phyloP scores from a whole-genome alignment of 2,113 vertebrate genomes.

The Solea solea region DNA sequence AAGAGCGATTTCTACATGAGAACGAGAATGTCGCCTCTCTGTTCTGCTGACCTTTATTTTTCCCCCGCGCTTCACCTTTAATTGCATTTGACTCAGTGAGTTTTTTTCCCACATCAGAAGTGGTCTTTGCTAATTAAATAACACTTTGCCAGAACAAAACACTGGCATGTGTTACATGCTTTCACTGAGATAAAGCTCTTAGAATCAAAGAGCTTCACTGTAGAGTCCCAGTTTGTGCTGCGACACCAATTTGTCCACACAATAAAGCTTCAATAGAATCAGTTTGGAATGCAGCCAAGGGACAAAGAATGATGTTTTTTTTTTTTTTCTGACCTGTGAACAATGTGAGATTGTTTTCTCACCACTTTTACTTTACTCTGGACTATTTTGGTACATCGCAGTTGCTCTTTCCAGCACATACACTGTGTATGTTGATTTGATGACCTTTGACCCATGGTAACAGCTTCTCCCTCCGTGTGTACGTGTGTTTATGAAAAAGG shows the following conservation, averaged over 20 bases:
- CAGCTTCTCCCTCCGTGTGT: background rate
- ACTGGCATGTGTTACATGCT: background rate
- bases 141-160: conserved; percentile 6
- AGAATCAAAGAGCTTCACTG: conserved; percentile 11
- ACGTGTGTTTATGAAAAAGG: too few species aligned
- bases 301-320: conserved; percentile 8
- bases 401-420: background rate
- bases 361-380: background rate
- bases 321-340: conserved; percentile 25
- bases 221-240: conserved; percentile 3
- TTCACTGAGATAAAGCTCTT: conserved; percentile 20
- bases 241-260: conserved; percentile 25
- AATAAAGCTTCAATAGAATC: conserved; percentile 24
- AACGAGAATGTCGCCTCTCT: background rate
- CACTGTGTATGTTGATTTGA: background rate
- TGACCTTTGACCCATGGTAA: background rate
- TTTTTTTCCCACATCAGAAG: background rate
- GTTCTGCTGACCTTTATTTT: background rate
- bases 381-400: background rate
- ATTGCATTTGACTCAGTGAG: background rate
- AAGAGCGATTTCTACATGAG: too few species aligned
- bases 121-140: conserved; percentile 6
- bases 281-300: conserved; percentile 36
- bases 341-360: conserved; percentile 19
- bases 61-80: background rate